Conservation (phyloP, 2,888 invertebrate species). For the Epiblema foenella region DNA sequence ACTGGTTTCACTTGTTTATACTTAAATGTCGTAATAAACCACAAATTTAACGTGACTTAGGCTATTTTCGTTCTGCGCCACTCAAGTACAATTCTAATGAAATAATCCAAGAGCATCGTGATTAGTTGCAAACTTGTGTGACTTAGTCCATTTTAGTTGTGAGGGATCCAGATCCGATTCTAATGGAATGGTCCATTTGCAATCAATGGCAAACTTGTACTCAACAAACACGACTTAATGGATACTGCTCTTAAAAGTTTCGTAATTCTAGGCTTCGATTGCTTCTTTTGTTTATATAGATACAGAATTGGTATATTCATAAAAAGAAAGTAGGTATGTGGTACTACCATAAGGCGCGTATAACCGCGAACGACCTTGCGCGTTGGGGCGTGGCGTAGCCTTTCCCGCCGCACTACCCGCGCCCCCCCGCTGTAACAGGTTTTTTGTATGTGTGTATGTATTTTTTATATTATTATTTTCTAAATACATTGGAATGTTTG, state of each 20-base stretch:
- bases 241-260: slow-evolving; percentile 18
- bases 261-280: background rate
- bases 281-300: background rate
- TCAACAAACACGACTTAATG: slow-evolving; percentile 19
- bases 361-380: too few relatives aligned
- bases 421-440: too few relatives aligned
- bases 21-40: background rate
- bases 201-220: slow-evolving; percentile 5
- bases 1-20: background rate
- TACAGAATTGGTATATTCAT: background rate
- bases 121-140: background rate
- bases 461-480: too few relatives aligned
- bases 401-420: too few relatives aligned
- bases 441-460: too few relatives aligned
- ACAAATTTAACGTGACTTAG: background rate
- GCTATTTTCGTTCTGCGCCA: background rate
- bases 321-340: background rate
- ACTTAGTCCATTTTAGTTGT: background rate
- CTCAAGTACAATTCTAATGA: too few relatives aligned
- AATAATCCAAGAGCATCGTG: background rate
- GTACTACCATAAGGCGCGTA: too few relatives aligned
- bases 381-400: too few relatives aligned
- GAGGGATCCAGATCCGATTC: background rate
- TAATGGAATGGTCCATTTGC: slow-evolving; percentile 10
- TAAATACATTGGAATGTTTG: too few relatives aligned